Evolutionary conservation across 2,797 vertebrate species (phyloP).

Genomic region (Scolopax bukidnonensis): DNA sequence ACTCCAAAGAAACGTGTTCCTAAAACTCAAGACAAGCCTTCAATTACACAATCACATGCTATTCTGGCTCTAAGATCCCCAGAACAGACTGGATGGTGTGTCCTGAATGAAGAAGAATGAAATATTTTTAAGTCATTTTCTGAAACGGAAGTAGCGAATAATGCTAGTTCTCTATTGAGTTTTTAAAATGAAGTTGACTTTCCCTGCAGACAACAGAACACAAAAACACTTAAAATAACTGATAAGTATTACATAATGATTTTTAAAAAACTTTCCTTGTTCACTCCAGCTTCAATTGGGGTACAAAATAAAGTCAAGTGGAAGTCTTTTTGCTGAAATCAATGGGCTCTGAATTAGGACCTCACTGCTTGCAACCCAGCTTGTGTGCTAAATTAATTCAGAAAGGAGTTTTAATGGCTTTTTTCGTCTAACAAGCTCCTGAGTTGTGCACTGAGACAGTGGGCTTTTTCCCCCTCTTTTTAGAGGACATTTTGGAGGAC

Average conservation of each 20-base stretch:
- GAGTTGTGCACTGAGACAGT: neutral
- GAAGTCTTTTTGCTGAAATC: slow-evolving; percentile 16
- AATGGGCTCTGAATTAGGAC: neutral
- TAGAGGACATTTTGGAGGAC: neutral
- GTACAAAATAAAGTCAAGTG: slow-evolving; percentile 32
- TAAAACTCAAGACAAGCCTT: slow-evolving; percentile 36
- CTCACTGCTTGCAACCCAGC: neutral
- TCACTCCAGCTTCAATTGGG: neutral
- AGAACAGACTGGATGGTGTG: neutral
- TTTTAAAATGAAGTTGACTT: slow-evolving; percentile 42
- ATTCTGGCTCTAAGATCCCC: slow-evolving; percentile 5
- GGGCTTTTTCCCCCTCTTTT: neutral
- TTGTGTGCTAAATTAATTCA: slow-evolving; percentile 21
- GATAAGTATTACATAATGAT: neutral
- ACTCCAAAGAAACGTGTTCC: slow-evolving; percentile 29
- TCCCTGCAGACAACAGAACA: slow-evolving; percentile 20
- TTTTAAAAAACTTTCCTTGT: neutral
- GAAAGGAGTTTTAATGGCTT: neutral
- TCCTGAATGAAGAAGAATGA: slow-evolving; percentile 31
- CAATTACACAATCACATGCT: neutral
- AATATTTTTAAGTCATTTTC: slow-evolving; percentile 5
- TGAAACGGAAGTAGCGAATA: slow-evolving; percentile 17
- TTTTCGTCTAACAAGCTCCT: slow-evolving; percentile 10
- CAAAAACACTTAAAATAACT: slow-evolving; percentile 9
- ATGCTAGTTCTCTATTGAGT: neutral